Evolutionary conservation across 1,140 invertebrate species (phyloP).

Genomic region (Calliopsis andreniformis): DNA sequence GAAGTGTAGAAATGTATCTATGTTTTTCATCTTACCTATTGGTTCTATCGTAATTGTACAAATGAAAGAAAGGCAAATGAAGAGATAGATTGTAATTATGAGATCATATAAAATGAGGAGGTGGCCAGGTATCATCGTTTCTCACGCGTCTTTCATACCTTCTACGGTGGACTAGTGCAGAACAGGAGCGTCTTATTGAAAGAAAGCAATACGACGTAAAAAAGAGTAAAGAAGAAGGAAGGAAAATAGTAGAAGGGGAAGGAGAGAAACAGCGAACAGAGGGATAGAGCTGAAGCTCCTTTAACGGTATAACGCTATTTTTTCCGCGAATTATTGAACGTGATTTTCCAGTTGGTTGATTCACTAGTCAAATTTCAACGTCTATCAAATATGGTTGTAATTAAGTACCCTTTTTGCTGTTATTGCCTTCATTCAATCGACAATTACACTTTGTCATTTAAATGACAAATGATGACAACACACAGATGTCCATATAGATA

Average conservation of each 20-base stretch:
- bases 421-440: no score
- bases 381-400: not conserved
- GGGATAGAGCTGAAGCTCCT: conserved; percentile 22
- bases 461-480: no score
- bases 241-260: not conserved
- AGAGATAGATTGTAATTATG: not conserved
- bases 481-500: no score
- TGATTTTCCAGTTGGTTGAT: not conserved
- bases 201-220: not conserved
- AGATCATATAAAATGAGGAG: conserved; percentile 1
- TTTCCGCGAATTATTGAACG: not conserved
- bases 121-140: not conserved
- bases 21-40: no score
- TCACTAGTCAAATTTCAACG: not conserved
- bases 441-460: no score
- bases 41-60: no score
- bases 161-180: conserved; percentile 27
- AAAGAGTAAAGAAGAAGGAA: not conserved
- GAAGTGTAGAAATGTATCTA: no score
- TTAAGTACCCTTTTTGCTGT: no score
- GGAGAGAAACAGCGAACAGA: not conserved
- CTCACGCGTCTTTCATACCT: conserved; percentile 32
- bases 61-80: not conserved
- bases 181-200: not conserved
- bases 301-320: conserved; percentile 43